Conservation (phyloP, 2,888 invertebrate species). For the Doris montereyensis region DNA sequence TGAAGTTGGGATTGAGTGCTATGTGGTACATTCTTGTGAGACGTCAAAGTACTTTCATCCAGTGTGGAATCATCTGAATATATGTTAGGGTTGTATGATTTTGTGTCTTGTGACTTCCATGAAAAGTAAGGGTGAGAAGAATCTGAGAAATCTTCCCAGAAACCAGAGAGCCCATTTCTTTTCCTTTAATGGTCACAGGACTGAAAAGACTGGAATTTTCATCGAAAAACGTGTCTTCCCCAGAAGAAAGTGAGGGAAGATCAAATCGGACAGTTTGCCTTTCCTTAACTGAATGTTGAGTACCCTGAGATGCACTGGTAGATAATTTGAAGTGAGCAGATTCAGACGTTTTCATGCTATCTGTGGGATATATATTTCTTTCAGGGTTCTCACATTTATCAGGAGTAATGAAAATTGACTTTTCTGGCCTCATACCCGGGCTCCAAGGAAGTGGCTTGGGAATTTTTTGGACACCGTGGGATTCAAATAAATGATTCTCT, state of each 20-base stretch:
- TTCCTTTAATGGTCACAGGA: slow-evolving; percentile 34
- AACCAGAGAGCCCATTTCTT: too few species aligned
- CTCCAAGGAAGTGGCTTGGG: slow-evolving; percentile 24
- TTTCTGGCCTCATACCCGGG: slow-evolving; percentile 30
- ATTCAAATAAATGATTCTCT: slow-evolving; percentile 27
- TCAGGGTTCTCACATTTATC: slow-evolving; percentile 8
- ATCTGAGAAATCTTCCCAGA: too few species aligned
- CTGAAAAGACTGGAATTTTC: background rate
- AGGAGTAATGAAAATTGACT: slow-evolving; percentile 35
- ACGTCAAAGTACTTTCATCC: too few species aligned
- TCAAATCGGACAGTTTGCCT: slow-evolving; percentile 36
- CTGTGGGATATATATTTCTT: background rate
- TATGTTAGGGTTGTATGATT: slow-evolving; percentile 24
- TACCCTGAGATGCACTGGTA: too few species aligned
- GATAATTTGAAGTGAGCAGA: background rate
- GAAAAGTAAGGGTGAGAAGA: too few species aligned
- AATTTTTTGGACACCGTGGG: slow-evolving; percentile 10
- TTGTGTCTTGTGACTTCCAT: too few species aligned
- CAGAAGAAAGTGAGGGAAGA: slow-evolving; percentile 36
- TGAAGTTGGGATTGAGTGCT: too few species aligned
- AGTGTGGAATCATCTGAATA: slow-evolving; percentile 40
- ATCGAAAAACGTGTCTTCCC: slow-evolving; percentile 17
- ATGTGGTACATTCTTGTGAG: too few species aligned
- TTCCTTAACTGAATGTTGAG: slow-evolving; percentile 4
- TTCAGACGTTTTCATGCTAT: background rate